Conservation (phyloP, 2,888 invertebrate species). For the Chrysolina oricalcia region DNA sequence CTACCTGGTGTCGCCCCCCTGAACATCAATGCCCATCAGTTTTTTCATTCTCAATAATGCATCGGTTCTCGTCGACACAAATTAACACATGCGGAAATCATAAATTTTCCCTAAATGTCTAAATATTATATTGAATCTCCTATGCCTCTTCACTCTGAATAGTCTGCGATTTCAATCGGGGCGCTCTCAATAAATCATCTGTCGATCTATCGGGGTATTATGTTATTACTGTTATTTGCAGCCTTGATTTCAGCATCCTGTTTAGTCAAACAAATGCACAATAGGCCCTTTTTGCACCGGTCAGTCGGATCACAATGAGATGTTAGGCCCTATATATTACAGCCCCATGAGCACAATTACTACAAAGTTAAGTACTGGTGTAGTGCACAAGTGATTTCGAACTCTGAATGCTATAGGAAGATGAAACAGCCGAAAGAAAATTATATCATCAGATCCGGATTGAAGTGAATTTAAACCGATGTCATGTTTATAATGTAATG, state of each 20-base stretch:
- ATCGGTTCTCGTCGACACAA: conserved; percentile 41
- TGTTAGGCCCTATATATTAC: conserved; percentile 57
- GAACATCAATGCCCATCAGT: conserved; percentile 20
- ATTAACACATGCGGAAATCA: conserved; percentile 62
- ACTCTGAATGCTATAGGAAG: conserved; percentile 26
- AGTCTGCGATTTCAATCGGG: conserved; percentile 47
- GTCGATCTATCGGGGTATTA: conserved; percentile 64
- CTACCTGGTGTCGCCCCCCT: conserved; percentile 26
- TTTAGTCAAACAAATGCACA: conserved; percentile 63
- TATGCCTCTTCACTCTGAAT: conserved; percentile 57
- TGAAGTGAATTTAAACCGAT: neutral
- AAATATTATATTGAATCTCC: conserved; percentile 59
- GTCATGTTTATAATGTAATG: neutral
- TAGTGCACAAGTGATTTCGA: conserved; percentile 56
- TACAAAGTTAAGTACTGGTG: conserved; percentile 57
- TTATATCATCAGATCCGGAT: neutral
- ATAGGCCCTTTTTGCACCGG: conserved; percentile 64
- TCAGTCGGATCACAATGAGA: conserved; percentile 54
- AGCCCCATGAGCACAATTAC: conserved; percentile 50
- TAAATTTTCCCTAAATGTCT: conserved; percentile 61
- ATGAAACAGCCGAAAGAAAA: neutral
- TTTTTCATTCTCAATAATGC: conserved; percentile 1
- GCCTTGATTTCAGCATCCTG: conserved; percentile 66
- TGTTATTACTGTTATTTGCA: conserved; percentile 69
- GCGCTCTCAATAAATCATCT: conserved; percentile 67